Conservation (phyloP, 2,888 invertebrate species). For the Syritta pipiens region DNA sequence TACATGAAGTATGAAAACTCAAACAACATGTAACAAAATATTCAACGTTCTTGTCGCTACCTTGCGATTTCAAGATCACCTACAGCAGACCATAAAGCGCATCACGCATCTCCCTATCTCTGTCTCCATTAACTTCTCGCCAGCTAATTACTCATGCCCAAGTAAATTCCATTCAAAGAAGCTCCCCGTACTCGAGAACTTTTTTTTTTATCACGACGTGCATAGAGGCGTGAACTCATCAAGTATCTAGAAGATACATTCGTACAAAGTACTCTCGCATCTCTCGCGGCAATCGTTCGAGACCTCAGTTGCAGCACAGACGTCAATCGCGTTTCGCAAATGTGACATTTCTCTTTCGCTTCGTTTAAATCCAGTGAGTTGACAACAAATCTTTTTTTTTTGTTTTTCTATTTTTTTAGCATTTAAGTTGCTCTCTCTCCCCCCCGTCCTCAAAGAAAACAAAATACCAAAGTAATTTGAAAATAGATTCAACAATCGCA, state of each 20-base stretch:
- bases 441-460: neutral
- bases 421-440: neutral
- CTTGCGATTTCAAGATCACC: conserved; percentile 48
- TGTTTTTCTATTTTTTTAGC: conserved; percentile 19
- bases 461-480: conserved; percentile 64
- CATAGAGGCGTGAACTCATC: conserved; percentile 48
- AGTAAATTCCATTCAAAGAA: conserved; percentile 26
- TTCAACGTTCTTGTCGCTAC: conserved; percentile 46
- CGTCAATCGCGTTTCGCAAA: conserved; percentile 58
- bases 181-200: conserved; percentile 26
- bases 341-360: conserved; percentile 39
- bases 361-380: conserved; percentile 63
- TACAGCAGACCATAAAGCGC: conserved; percentile 22
- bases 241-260: neutral
- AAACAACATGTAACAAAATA: conserved; percentile 47
- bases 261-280: neutral
- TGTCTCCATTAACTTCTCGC: conserved; percentile 2
- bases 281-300: conserved; percentile 27
- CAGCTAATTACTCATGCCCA: conserved; percentile 26
- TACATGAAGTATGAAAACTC: conserved; percentile 20
- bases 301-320: conserved; percentile 58
- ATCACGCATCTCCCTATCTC: conserved; percentile 16
- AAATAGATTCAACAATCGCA: conserved; percentile 68
- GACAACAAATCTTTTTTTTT: conserved; percentile 13
- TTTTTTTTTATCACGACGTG: conserved; percentile 21